phyloP scores from a whole-genome alignment of 2,888 invertebrate genomes.

The Aphrophora alni region DNA sequence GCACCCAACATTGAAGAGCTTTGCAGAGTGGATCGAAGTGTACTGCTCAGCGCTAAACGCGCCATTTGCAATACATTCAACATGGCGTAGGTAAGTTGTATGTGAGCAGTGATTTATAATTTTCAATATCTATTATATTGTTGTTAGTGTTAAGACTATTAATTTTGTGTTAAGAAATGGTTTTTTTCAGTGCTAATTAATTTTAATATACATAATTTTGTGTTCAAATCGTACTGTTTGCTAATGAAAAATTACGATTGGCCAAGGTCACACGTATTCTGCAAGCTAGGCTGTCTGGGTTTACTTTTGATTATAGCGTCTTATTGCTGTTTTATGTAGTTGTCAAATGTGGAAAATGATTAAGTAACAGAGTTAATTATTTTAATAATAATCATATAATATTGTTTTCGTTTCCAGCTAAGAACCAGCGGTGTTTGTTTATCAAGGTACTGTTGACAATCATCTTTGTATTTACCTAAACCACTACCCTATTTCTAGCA shows the following conservation, averaged over 20 bases:
- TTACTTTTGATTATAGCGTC: background rate
- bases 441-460: no score
- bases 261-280: constrained; percentile 18
- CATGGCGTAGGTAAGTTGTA: constrained; percentile 32
- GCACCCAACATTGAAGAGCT: background rate
- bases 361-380: no score
- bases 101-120: background rate
- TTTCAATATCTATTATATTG: background rate
- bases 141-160: background rate
- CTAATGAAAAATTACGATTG: constrained; percentile 2
- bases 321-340: background rate
- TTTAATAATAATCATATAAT: no score
- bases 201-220: background rate
- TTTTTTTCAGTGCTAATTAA: background rate
- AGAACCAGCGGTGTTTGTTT: no score
- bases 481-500: no score
- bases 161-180: background rate
- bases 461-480: no score
- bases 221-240: background rate
- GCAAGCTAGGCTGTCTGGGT: background rate
- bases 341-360: no score
- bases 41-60: background rate
- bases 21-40: background rate
- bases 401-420: no score
- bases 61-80: constrained; percentile 34